Percentiles rank a stretch among this genome's conserved stretches.
phyloP scores from a whole-genome alignment of 2,113 vertebrate genomes.

The Percopsis transmontana region DNA sequence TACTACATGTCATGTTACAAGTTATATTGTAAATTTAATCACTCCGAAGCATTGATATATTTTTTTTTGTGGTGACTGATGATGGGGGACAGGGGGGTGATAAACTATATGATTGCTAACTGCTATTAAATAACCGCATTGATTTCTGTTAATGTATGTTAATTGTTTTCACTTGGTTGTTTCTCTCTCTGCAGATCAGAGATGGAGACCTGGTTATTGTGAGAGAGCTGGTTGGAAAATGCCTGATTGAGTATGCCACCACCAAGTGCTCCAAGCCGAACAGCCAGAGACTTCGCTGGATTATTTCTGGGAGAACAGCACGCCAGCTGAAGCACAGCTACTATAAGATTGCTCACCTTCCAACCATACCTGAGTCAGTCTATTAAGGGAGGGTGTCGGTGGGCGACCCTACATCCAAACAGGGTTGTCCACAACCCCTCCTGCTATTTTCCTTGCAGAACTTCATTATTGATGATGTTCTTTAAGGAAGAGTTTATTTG shows the following conservation, averaged over 20 bases:
- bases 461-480: slow-evolving; percentile 54
- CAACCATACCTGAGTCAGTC: slow-evolving; percentile 91
- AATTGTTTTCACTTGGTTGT: background rate
- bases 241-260: slow-evolving; percentile 89
- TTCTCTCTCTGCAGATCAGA: slow-evolving; percentile 77
- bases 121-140: background rate
- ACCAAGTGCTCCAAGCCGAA: slow-evolving; percentile 89
- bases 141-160: background rate
- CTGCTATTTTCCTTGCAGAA: slow-evolving; percentile 63
- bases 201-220: slow-evolving; percentile 86
- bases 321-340: slow-evolving; percentile 92
- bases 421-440: slow-evolving; percentile 27
- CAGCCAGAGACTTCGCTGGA: slow-evolving; percentile 92
- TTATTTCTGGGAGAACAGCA: slow-evolving; percentile 92
- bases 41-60: background rate
- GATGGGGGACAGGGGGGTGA: background rate
- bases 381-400: slow-evolving; percentile 57
- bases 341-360: slow-evolving; percentile 92
- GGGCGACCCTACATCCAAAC: slow-evolving; percentile 24
- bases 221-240: slow-evolving; percentile 90
- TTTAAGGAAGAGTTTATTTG: slow-evolving; percentile 54
- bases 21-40: slow-evolving; percentile 5
- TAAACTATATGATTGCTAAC: too few species aligned
- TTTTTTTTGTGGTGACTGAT: slow-evolving; percentile 5
- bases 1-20: background rate